A percentile compares a stretch with the other conserved stretches of the same genome.
phyloP scores from a whole-genome alignment of 2,113 vertebrate genomes.

The Indicator maculatus region DNA sequence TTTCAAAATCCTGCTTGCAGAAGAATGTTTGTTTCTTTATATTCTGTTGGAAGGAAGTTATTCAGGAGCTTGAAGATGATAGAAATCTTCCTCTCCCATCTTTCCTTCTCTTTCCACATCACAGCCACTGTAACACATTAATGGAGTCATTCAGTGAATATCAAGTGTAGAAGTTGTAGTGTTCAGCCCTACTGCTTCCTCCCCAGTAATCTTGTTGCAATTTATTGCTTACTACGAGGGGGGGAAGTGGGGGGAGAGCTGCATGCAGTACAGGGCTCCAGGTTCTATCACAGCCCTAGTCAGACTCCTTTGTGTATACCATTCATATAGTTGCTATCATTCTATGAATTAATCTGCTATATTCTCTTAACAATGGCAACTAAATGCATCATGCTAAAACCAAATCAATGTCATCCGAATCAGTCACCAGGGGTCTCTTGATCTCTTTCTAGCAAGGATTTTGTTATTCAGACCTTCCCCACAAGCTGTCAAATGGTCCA shows the following conservation, averaged over 20 bases:
- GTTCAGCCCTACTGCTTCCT: neutral
- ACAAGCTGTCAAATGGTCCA: conserved; percentile 13
- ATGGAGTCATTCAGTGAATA: neutral
- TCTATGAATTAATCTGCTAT: neutral
- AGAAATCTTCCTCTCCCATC: neutral
- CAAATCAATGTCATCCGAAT: neutral
- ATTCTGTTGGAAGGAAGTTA: neutral
- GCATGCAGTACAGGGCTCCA: neutral
- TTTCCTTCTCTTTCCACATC: neutral
- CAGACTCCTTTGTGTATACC: neutral
- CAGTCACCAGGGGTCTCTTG: conserved; percentile 36
- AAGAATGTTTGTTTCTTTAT: neutral
- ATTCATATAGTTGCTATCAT: neutral
- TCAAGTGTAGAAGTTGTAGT: neutral
- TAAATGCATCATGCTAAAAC: conserved; percentile 16
- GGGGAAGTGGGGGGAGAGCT: neutral
- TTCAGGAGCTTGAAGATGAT: neutral
- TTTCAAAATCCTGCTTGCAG: neutral
- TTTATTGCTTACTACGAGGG: neutral
- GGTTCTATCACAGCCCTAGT: neutral
- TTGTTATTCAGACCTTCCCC: conserved; percentile 25
- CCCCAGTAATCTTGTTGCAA: neutral
- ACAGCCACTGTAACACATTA: neutral
- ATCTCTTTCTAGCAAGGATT: conserved; percentile 1
- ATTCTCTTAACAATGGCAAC: conserved; percentile 17